Percentiles rank a stretch among this genome's conserved stretches.
Conservation (phyloP, 1,140 invertebrate species). For the Scaptodrosophila lebanonensis region DNA sequence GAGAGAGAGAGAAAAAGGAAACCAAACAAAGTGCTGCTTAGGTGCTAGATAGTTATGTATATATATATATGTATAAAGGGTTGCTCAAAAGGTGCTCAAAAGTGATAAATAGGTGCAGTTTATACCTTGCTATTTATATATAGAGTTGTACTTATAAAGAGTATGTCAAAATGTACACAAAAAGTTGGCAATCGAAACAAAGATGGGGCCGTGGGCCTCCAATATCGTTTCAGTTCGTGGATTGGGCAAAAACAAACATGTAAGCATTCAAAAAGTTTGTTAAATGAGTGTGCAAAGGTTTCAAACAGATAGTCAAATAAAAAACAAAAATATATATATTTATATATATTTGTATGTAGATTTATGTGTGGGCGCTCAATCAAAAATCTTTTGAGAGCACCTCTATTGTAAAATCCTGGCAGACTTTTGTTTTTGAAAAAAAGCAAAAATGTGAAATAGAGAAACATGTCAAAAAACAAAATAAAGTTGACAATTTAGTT, state of each 20-base stretch:
- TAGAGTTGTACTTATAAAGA: constrained; percentile 52
- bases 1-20: constrained; percentile 34
- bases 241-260: constrained; percentile 65
- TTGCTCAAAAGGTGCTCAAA: constrained; percentile 65
- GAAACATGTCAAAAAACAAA: constrained; percentile 66
- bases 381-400: constrained; percentile 27
- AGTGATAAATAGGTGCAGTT: constrained; percentile 50
- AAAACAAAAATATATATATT: constrained; percentile 19
- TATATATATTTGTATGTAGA: constrained; percentile 31
- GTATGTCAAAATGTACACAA: constrained; percentile 57
- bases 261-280: constrained; percentile 70
- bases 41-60: constrained; percentile 42
- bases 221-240: constrained; percentile 22
- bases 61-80: constrained; percentile 25
- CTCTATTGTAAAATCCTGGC: constrained; percentile 49
- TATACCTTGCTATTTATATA: constrained; percentile 58
- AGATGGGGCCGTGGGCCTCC: constrained; percentile 2
- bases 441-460: constrained; percentile 48
- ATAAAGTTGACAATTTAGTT: constrained; percentile 50
- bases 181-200: constrained; percentile 34
- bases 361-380: constrained; percentile 6
- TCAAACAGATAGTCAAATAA: constrained; percentile 40
- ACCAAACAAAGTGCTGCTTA: constrained; percentile 55
- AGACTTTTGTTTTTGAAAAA: constrained; percentile 45
- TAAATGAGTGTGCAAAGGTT: constrained; percentile 60